Evolutionary conservation across 2,113 vertebrate genomes (phyloP), one percentile per base, ranked within the genome.

Genomic region (Lucifuga dentata): DNA sequence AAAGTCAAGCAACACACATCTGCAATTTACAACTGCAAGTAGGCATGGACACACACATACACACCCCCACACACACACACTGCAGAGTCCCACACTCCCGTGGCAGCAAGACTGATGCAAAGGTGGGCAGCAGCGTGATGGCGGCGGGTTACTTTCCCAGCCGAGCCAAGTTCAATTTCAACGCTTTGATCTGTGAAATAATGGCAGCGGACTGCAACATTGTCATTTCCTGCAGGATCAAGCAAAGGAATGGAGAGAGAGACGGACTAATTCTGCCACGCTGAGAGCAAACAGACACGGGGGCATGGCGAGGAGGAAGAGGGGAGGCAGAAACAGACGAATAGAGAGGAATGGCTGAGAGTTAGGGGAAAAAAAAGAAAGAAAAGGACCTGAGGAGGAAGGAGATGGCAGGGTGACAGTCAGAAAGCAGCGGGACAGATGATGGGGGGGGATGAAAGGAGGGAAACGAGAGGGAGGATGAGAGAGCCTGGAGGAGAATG

Each of bases 171-270:
- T 85, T 79, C 79, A 80, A 67, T 90, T 84, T 74, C 53, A 81
- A 64, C 4, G 44, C 86, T 87, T 83, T 86, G 80, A 89, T 90
- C 52, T 88, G 81, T 87, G 83, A 81, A 87, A 87, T 74, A 89
- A 87, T 69, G 64, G 63, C 77, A 75, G 68, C 77, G 38, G 67
- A 85, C 84, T 74, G 71, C 74, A 52, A 61, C 80, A 77, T 73
- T 79, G 83, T 90, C 86, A 85, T 88, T 89, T 88, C 76, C 76
- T 41, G 41, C 65, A 52, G 75, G 83, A 83, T 83, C 63, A 50
- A 63, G 82, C 35, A 64, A 38, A 81, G 69, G 71, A 72, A 78
- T 45, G 39, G 71, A 61, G 71, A 43, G 17, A 81, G 73, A 73
- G n/a, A n/a, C 53, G 23, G 40, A 48, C 73, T 80, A 73, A 79